A percentile compares a stretch with the other conserved stretches of the same genome.
These are phyloP conservation scores for Sphecodes monilicornis DNA, from an alignment of 2,888 invertebrate species.

Conservation along the genomic window DNA sequence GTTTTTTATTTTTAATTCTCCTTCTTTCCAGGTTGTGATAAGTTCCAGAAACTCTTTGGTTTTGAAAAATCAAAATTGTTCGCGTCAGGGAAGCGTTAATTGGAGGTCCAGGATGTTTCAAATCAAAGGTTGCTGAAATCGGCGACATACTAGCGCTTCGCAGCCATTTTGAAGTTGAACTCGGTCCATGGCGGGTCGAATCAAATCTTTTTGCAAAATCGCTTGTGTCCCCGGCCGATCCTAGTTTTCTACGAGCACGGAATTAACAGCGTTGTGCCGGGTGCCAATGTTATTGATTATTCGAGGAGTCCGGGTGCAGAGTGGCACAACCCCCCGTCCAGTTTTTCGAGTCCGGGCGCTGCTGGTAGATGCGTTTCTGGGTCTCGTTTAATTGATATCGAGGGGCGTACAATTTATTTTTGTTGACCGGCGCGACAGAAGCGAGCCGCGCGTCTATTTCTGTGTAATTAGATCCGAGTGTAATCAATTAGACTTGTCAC, in stretches of 20 bases:
- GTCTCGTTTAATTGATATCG: constrained; percentile 3
- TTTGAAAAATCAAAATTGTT: not conserved
- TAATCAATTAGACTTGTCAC: constrained; percentile 24
- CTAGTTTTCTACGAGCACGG: not conserved
- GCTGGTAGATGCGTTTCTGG: not conserved
- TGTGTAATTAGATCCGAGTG: not conserved
- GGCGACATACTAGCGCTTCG: not conserved
- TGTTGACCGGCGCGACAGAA: not conserved
- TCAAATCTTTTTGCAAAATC: not conserved
- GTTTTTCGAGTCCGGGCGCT: not conserved
- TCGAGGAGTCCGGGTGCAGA: constrained; percentile 9
- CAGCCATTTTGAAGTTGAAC: not conserved
- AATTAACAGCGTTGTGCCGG: constrained; percentile 19
- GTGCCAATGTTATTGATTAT: constrained; percentile 33
- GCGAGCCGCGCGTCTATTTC: not conserved
- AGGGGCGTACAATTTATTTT: not conserved
- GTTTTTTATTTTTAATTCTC: not conserved
- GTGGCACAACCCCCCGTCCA: not conserved
- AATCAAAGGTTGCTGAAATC: not conserved
- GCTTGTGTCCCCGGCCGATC: not conserved
- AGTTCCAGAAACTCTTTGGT: not conserved
- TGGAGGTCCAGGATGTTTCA: not conserved
- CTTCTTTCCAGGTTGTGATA: not conserved
- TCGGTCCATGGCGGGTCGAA: not conserved
- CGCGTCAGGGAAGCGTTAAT: not conserved